Base-by-base conservation (phyloP, 2,113 vertebrate species). In the Neolamprologus hecqui region DNA sequence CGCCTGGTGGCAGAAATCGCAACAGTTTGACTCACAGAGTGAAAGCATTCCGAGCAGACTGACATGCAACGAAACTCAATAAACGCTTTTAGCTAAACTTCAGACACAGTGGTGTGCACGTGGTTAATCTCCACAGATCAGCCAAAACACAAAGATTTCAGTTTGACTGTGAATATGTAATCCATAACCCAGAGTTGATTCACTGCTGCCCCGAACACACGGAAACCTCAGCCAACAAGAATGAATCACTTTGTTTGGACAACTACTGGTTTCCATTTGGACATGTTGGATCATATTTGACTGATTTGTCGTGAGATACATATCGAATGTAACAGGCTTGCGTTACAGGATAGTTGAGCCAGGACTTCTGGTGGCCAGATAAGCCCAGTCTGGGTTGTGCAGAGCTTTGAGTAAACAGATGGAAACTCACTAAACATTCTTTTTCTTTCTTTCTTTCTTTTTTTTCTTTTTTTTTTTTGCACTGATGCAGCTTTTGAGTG, bases 401-500 rank as follows among this genome's bases (percentile, higher is more conserved):
- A 1, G 8, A 60, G 13, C 4, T 82, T 73, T n/a, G 21, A 51
- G 40, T n/a, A 21, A 57, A 23, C 21, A 60, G 65, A 73, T 37
- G 6, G 8, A 70, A 87, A 84, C 58, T 51, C 21, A 77, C 28
- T 26, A 35, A 40, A 65, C 19, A n/a, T 47, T 42, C 2, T 23
- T 21, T 54, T 2, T 19, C 2, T 2, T n/a, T 5, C 4, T 37
- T 37, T 35, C 3, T 35, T 2, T 9, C 26, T 3, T 2, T 12
- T 40, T 12, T 45, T 21, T 40, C 2, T 15, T 14, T 54, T 21
- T 14, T 4, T 9, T 33, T 7, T 5, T 26, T 21, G 14, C 55
- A 28, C 5, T 81, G 33, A 84, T 63, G 84, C 26, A 84, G 23
- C 55, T 79, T 79, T 5, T 79, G 63, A 57, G 63, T 85, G 85